Evolutionary conservation across 1,140 invertebrate genomes (phyloP), one percentile per base, ranked within the genome.

Genomic region (Ganaspis sp.): DNA sequence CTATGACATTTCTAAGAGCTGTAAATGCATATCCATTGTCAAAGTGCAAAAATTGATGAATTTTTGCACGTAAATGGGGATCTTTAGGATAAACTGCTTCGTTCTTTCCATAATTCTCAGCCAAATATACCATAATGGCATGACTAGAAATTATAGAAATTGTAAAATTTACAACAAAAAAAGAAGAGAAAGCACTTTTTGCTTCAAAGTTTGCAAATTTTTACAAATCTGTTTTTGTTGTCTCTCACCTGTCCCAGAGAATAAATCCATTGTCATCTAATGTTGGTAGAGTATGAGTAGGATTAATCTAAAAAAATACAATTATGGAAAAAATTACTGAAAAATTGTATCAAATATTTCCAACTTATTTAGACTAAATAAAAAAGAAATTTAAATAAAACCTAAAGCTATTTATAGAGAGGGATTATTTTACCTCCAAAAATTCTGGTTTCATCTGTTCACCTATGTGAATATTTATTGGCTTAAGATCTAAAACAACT

Each of bases 11-110:
- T 54, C 72, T 81, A 34, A 79, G 42, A 8, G 23, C 6, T 1
- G 34, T 70, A 77, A 93, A 96, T 21, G 96, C 89, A 0, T 92
- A 93, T 11, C 94, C 93, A 78, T 93, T 88, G 81, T 96, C 94
- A 87, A 96, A 96, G 81, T 94, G 93, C 17, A 97, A 88, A 75
- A 93, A 90, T 83, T 95, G 93, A 87, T 96, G 93, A 12, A 97
- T 92, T 1, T 94, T 1, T 3, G 95, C 95, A 80, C 95, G 92
- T 76, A 92, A 84, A 82, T 93, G 92, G 8, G 92, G 90, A 81
- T 95, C 93, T 84, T 93, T 93, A 19, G 95, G 95, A 88, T 95
- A 95, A 23, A 96, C 85, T 0, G 88, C 87, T 81, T 93, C 93
- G 82, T 94, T 92, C 83, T 95, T 94, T 26, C 92, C 94, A 85